Percentiles rank a stretch among this genome's conserved stretches.
Conservation (phyloP, 2,888 invertebrate species). For the Pseudococcus viburni region DNA sequence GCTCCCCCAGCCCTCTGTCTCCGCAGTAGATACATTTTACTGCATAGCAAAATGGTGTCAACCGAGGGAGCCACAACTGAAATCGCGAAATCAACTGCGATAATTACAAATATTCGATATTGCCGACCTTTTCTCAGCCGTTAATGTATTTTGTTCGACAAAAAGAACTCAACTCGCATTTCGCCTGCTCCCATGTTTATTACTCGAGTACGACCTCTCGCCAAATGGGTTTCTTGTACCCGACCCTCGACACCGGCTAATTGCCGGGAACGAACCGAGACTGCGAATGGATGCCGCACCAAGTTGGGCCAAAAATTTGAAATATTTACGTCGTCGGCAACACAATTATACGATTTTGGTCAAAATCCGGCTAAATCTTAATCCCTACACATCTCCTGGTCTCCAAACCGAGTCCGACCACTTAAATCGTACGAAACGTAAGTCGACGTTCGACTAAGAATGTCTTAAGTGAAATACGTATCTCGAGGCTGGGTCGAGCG, state of each 20-base stretch:
- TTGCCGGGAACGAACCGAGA: background rate
- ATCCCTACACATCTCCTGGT: too few species aligned
- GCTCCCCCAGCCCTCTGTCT: too few species aligned
- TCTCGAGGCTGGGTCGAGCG: too few species aligned
- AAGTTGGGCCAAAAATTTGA: background rate
- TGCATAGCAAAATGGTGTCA: background rate
- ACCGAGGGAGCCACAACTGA: background rate
- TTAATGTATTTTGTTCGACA: background rate
- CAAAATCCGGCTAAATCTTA: background rate
- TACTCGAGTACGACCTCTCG: conserved; percentile 38
- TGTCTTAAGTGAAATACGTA: background rate
- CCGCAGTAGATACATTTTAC: too few species aligned
- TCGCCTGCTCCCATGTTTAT: background rate
- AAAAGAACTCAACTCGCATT: background rate
- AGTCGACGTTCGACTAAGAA: background rate
- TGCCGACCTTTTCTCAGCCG: background rate
- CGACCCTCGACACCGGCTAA: background rate
- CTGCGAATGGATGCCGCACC: background rate
- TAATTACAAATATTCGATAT: conserved; percentile 45
- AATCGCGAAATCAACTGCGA: background rate
- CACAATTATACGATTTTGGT: too few species aligned
- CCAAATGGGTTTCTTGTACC: background rate
- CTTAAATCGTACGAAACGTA: background rate
- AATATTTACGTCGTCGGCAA: background rate
- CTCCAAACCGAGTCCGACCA: too few species aligned